These are phyloP conservation scores for Oreotrochilus melanogaster DNA, from an alignment of 2,113 vertebrate genomes.

Conservation along the genomic window DNA sequence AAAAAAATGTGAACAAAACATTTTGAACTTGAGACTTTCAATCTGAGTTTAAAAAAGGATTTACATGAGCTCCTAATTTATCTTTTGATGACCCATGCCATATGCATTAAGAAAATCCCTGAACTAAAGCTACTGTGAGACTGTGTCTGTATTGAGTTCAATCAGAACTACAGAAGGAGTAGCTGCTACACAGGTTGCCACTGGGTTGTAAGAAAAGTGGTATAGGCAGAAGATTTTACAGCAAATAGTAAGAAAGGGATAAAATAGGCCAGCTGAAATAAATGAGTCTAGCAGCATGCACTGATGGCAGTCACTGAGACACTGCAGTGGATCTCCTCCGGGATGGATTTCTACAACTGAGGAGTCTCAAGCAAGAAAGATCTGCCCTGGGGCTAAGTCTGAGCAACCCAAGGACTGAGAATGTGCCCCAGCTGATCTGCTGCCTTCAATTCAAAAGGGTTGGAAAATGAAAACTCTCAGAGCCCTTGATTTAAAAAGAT, in stretches of 20 bases:
- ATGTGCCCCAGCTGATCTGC: not conserved
- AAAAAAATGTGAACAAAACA: not conserved
- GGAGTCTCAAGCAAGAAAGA: not conserved
- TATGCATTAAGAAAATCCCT: not conserved
- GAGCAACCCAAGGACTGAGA: not conserved
- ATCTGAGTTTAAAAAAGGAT: not conserved
- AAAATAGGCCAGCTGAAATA: slow-evolving; percentile 38
- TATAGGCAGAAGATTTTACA: not conserved
- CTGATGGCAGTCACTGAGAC: not conserved
- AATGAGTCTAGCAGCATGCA: not conserved
- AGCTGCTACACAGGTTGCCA: not conserved
- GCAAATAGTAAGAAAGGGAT: not conserved
- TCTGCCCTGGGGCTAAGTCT: not conserved
- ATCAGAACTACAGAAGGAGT: not conserved
- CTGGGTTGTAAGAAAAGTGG: not conserved
- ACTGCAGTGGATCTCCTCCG: not conserved
- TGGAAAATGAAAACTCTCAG: not conserved
- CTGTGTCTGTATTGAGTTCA: not conserved
- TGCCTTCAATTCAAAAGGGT: slow-evolving; percentile 19
- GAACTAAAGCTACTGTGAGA: not conserved
- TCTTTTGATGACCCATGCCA: not conserved
- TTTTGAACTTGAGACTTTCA: not conserved
- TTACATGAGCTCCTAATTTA: not conserved
- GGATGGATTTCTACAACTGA: not conserved
- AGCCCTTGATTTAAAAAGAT: not conserved